Conservation (phyloP, 2,888 invertebrate genomes). For the Cerastis rubricosa region DNA sequence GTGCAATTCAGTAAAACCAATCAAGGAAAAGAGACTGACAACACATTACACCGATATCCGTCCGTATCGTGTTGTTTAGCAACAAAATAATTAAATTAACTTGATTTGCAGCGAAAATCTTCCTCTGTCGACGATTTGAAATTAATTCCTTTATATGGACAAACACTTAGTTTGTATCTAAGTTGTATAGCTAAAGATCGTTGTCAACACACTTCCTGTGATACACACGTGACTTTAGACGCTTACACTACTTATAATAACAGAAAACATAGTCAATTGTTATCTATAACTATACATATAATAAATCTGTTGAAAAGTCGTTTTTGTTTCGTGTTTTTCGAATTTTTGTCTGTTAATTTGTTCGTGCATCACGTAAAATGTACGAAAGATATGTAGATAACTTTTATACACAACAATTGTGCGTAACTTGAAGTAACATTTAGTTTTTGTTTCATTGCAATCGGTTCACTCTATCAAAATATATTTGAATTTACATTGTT, state of each 20-base stretch:
- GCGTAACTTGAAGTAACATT: too few species aligned
- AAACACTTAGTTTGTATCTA: conserved; percentile 27
- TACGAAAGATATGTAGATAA: too few species aligned
- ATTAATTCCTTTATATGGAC: conserved; percentile 31
- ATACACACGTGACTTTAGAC: neutral
- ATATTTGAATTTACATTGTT: too few species aligned
- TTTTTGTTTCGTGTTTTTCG: too few species aligned
- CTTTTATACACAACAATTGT: too few species aligned
- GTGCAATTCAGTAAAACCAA: conserved; percentile 32
- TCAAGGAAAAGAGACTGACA: conserved; percentile 52
- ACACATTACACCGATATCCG: conserved; percentile 31
- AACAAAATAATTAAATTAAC: conserved; percentile 46
- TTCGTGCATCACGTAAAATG: too few species aligned
- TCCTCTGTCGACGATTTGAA: conserved; percentile 39
- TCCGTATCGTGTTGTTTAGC: conserved; percentile 38
- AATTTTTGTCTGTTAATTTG: too few species aligned
- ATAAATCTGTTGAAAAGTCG: too few species aligned
- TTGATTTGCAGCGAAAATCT: conserved; percentile 53
- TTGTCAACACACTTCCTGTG: conserved; percentile 21
- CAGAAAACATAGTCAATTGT: conserved; percentile 3
- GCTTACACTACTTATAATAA: neutral
- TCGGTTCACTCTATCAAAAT: too few species aligned
- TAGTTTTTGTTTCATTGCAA: too few species aligned
- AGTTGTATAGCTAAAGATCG: conserved; percentile 35
- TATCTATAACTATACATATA: too few species aligned